A percentile compares a stretch with the other conserved stretches of the same genome.
phyloP scores from a whole-genome alignment of 2,888 invertebrate genomes.

The Stenchaetothrips biformis region DNA sequence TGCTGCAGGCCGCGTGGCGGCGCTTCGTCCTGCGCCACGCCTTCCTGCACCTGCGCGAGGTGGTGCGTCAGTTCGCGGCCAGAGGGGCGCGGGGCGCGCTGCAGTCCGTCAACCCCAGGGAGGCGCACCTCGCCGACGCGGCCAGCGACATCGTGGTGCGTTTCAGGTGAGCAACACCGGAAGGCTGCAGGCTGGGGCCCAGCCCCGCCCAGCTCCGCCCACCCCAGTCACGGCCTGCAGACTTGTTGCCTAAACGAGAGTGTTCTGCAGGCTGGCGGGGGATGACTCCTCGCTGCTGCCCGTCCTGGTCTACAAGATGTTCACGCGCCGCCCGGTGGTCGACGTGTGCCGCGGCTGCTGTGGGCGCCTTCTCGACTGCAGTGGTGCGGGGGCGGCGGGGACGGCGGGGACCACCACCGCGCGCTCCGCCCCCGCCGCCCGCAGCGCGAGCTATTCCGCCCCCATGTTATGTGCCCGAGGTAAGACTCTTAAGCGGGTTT shows the following conservation, averaged over 20 bases:
- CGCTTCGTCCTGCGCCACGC: neutral
- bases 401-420: too few species aligned
- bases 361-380: neutral
- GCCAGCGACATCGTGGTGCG: constrained; percentile 16
- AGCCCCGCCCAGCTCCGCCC: too few species aligned
- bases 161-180: neutral
- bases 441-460: neutral
- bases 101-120: constrained; percentile 8
- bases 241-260: too few species aligned
- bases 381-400: neutral
- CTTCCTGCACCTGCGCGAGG: constrained; percentile 6
- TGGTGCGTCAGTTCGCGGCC: neutral
- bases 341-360: constrained; percentile 14
- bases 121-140: constrained; percentile 3
- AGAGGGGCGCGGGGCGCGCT: neutral
- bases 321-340: neutral
- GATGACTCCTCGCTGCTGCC: neutral
- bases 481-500: too few species aligned
- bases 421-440: neutral
- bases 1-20: constrained; percentile 4
- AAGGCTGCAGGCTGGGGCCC: too few species aligned
- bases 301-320: constrained; percentile 12
- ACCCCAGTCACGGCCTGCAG: too few species aligned
- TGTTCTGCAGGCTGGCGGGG: neutral
- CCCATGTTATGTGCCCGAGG: neutral